These are phyloP conservation scores for Spodoptera exigua DNA, from an alignment of 2,888 invertebrate species.

Conservation along the genomic window DNA sequence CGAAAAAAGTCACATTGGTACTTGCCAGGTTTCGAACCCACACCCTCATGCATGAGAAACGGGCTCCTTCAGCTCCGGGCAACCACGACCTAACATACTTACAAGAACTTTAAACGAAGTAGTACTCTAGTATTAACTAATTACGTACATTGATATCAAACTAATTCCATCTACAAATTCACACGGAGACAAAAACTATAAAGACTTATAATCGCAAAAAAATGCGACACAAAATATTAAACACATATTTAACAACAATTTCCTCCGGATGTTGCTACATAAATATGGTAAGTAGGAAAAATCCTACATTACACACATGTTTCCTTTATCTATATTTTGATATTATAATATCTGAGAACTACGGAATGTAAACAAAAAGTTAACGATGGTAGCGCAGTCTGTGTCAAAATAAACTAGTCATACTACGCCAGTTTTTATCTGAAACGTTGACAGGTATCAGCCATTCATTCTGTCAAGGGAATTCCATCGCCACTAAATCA, in stretches of 20 bases:
- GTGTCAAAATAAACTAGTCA: slow-evolving; percentile 31
- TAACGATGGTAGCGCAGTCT: slow-evolving; percentile 13
- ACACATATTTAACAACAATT: slow-evolving; percentile 15
- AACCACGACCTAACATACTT: too few relatives aligned
- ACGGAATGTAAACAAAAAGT: slow-evolving; percentile 33
- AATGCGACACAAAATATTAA: too few relatives aligned
- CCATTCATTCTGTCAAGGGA: slow-evolving; percentile 52
- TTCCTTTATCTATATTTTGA: slow-evolving; percentile 16
- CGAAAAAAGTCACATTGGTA: too few relatives aligned
- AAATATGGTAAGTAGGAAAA: slow-evolving; percentile 34
- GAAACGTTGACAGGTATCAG: slow-evolving; percentile 40
- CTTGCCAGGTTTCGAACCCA: too few relatives aligned
- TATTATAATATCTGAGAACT: slow-evolving; percentile 2
- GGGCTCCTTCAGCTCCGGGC: too few relatives aligned
- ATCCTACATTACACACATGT: slow-evolving; percentile 31
- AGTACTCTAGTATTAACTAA: too few relatives aligned
- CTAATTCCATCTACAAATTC: too few relatives aligned
- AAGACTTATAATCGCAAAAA: too few relatives aligned
- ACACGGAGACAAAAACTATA: too few relatives aligned
- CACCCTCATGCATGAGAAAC: too few relatives aligned
- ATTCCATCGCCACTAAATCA: slow-evolving; percentile 20
- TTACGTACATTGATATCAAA: too few relatives aligned
- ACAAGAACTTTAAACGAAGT: too few relatives aligned
- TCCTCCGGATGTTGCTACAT: slow-evolving; percentile 52
- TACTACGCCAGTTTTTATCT: slow-evolving; percentile 49